These are phyloP conservation scores for Argyresthia goedartella DNA, from an alignment of 2,888 invertebrate genomes.

Conservation along the genomic window DNA sequence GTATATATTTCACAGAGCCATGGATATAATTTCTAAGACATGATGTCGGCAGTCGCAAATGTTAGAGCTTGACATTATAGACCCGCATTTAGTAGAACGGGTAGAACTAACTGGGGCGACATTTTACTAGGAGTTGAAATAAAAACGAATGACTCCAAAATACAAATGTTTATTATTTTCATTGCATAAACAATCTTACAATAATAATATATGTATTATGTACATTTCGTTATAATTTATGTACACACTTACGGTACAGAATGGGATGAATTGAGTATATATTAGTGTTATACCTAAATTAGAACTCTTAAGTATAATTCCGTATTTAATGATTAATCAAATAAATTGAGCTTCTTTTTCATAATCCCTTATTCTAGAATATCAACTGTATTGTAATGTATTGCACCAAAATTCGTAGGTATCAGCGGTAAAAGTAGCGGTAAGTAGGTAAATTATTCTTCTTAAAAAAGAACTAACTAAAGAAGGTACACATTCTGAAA, in stretches of 20 bases:
- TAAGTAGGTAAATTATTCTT: not conserved
- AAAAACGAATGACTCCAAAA: not conserved
- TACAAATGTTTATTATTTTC: not conserved
- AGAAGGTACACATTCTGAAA: no score
- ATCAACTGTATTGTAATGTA: slow-evolving; percentile 16
- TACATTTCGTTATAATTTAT: not conserved
- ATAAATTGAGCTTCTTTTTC: slow-evolving; percentile 13
- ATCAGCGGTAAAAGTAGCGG: slow-evolving; percentile 2
- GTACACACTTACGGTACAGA: not conserved
- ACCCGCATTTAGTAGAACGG: no score
- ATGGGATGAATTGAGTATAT: slow-evolving; percentile 9
- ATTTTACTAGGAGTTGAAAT: not conserved
- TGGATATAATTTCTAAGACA: no score
- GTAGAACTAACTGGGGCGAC: no score
- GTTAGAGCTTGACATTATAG: no score
- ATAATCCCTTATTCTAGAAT: not conserved
- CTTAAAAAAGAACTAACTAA: no score
- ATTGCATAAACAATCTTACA: not conserved
- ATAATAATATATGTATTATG: not conserved
- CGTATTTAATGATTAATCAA: not conserved
- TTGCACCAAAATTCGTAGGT: slow-evolving; percentile 21
- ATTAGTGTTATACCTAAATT: slow-evolving; percentile 7
- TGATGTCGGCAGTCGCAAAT: no score
- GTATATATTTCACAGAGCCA: no score
- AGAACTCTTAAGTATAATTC: not conserved